Evolutionary conservation across 2,113 vertebrate species (phyloP).

Genomic region (Pteruthius melanotis): DNA sequence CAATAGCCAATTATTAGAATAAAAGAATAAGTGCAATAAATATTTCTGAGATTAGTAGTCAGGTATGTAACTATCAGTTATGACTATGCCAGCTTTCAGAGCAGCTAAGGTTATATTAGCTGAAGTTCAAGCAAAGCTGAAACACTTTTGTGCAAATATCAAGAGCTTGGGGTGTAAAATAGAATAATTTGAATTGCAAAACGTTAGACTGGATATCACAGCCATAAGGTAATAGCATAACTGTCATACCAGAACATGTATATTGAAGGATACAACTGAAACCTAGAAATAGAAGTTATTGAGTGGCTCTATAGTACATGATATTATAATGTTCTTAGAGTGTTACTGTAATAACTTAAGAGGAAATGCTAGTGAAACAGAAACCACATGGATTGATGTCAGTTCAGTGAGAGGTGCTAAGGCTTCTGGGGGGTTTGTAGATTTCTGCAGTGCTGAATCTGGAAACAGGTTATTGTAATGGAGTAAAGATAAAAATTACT

Average conservation of each 20-base stretch:
- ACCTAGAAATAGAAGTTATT: neutral
- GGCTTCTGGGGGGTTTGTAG: neutral
- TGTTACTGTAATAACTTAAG: neutral
- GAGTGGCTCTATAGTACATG: neutral
- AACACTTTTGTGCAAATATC: neutral
- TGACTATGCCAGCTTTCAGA: neutral
- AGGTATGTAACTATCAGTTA: neutral
- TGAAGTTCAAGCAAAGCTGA: neutral
- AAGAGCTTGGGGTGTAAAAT: neutral
- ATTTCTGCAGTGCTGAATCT: neutral
- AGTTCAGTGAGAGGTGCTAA: neutral
- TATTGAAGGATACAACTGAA: neutral
- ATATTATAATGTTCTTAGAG: neutral
- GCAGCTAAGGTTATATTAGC: neutral
- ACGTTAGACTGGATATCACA: neutral
- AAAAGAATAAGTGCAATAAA: neutral
- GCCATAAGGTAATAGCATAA: neutral
- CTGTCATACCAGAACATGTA: neutral
- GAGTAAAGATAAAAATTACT: neutral
- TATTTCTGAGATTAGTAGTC: neutral
- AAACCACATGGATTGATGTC: neutral
- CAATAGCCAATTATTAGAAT: neutral
- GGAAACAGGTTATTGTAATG: neutral
- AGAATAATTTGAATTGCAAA: neutral
- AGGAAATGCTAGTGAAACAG: neutral